These are phyloP conservation scores for Darevskia mixta DNA, from an alignment of 2,797 vertebrate species.

Conservation along the genomic window DNA sequence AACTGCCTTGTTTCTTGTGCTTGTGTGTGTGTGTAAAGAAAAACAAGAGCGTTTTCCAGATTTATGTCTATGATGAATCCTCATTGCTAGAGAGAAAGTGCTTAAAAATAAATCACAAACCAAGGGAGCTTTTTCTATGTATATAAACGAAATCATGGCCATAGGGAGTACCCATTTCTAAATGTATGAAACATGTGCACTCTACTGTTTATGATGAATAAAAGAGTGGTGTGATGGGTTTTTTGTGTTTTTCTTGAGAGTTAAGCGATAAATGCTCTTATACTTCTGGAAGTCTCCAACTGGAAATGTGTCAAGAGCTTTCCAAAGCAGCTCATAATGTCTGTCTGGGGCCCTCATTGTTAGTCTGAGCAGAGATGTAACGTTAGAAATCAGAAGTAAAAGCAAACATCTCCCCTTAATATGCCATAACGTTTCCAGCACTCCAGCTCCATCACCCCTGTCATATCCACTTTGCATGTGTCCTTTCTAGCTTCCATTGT, in stretches of 20 bases:
- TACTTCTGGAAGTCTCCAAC: not conserved
- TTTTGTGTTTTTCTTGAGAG: not conserved
- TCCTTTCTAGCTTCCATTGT: slow-evolving; percentile 32
- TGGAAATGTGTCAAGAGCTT: slow-evolving; percentile 1
- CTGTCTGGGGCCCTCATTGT: slow-evolving; percentile 28
- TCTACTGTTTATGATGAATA: not conserved
- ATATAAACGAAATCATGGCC: not conserved
- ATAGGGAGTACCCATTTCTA: not conserved
- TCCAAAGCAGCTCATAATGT: slow-evolving; percentile 15
- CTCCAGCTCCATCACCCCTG: slow-evolving; percentile 6
- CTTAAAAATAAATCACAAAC: not conserved
- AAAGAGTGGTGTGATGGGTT: not conserved
- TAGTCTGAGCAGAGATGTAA: slow-evolving; percentile 14
- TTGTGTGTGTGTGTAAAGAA: not conserved
- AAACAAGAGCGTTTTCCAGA: not conserved
- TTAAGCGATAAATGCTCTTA: not conserved
- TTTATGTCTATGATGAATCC: not conserved
- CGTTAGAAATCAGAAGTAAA: slow-evolving; percentile 22
- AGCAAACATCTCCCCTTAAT: slow-evolving; percentile 33
- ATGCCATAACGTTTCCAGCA: slow-evolving; percentile 40
- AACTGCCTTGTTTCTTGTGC: not conserved
- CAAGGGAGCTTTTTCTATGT: not conserved
- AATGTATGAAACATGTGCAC: not conserved
- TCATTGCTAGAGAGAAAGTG: not conserved
- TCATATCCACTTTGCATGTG: slow-evolving; percentile 38